Evolutionary conservation across 2,888 invertebrate species (phyloP), one percentile per base, ranked within the genome.

Genomic region (Selenia dentaria): DNA sequence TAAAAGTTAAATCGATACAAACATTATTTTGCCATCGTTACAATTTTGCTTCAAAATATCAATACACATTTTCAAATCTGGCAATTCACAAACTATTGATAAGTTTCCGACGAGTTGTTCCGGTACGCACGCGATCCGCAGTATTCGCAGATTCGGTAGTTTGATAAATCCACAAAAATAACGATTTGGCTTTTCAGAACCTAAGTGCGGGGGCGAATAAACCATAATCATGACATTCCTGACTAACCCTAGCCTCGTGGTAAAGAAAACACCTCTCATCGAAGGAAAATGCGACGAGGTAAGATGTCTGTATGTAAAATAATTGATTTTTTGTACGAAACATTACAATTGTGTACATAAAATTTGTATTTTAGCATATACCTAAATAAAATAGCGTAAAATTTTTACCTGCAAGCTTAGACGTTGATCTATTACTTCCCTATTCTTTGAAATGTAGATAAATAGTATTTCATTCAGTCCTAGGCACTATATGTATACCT

Each of bases 211-310:
- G 8, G 27, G n/a, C 25, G 13, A 44, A 20, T 35, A 42, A 26
- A 13, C 10, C 14, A 18, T 49, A 44, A 91, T 70, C 58, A 97
- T 97, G 96, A 96, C 96, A 51, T 93, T 96, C 76, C 90, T 96
- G 64, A 94, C 95, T 4, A 96, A 96, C 78, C 93, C 94, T 16
- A 92, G 93, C 51, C 49, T 71, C 9, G 91, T 93, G 39, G 93
- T 94, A 55, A 95, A 95, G 83, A 96, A 95, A 83, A 83, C 85
- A 62, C 95, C 95, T 35, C 79, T 95, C 64, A 93, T 94, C 27
- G 91, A 92, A 59, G 56, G 59, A 55, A 54, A 67, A 64, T 54
- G 66, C 55, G 68, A 80, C 66, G 76, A 84, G 52, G 51, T 39
- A 36, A 24, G 13, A n/a, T n/a, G n/a, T n/a, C n/a, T n/a, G n/a